Base-by-base conservation (phyloP, 2,113 vertebrate species). In the Tychaedon coryphoeus region DNA sequence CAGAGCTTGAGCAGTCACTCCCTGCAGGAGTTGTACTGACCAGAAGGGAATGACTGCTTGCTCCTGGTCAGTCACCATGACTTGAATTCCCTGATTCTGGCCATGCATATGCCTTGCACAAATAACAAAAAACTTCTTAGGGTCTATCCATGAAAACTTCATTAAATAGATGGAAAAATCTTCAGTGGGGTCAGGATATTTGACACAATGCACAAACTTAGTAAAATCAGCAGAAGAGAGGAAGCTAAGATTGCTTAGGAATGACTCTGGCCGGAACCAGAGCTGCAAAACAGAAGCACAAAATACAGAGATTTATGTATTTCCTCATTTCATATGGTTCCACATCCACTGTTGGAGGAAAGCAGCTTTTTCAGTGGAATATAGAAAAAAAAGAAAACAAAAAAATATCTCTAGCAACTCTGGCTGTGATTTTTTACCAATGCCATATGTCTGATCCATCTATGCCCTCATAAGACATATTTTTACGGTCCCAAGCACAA, bases 371-470 rank as follows among this genome's bases (percentile, higher is more conserved):
- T 19, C 33, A 40, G 13, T 48, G 20, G 29, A 76, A 79, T 9
- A 53, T 0, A 61, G 9, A 9, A 7, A 53, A 75, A 78, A n/a
- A 0, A 25, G 3, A 48, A 2, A 16, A 67, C 8, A 14, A 10
- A 34, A 34, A 47, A 11, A n/a, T 31, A n/a, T 23, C 36, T 60
- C 24, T 74, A 38, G 22, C 26, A 90, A 23, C 2, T 2, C 31
- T 60, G 24, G 9, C 40, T 77, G 16, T 26, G 23, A 62, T 40
- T 72, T 43, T 60, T 71, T 42, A 71, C 48, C 36, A 71, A 4
- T 40, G 57, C 54, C 18, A 15, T 45, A 60, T 36, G 58, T 42
- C 40, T 85, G 10, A 57, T 69, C 33, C 56, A 19, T 40, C 66
- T 61, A 23, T 61, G 65, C 15, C 26, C 71, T 73, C 67, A 58